These are phyloP conservation scores for Paramormyrops hopkinsi DNA, from an alignment of 2,797 vertebrate species.

Conservation along the genomic window DNA sequence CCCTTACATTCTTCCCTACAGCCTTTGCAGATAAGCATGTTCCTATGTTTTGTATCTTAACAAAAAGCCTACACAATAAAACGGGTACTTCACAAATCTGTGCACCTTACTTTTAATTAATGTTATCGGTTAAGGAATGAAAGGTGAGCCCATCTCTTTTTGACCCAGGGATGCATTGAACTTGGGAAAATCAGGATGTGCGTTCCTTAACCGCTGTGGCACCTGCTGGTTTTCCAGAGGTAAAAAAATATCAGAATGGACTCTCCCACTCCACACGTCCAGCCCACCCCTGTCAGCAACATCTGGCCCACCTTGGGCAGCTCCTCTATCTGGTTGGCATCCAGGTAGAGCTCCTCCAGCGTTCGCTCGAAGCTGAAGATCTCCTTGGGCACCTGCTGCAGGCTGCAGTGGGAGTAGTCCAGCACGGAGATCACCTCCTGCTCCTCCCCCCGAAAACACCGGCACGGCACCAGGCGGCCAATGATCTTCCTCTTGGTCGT, in stretches of 20 bases:
- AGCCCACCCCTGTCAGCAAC: not conserved
- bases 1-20: not conserved
- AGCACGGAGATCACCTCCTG: constrained; percentile 67
- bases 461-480: constrained; percentile 73
- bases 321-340: constrained; percentile 77
- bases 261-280: not conserved
- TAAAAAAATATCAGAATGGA: not conserved
- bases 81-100: not conserved
- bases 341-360: constrained; percentile 72
- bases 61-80: not conserved
- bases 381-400: constrained; percentile 78
- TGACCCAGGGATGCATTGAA: not conserved
- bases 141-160: not conserved
- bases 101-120: not conserved
- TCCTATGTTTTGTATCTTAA: not conserved
- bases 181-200: not conserved
- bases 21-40: not conserved
- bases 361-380: constrained; percentile 73
- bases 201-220: not conserved
- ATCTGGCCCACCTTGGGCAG: constrained; percentile 67
- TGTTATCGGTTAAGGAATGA: not conserved
- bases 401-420: constrained; percentile 74
- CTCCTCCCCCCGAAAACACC: constrained; percentile 73
- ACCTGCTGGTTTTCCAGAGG: not conserved
- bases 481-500: constrained; percentile 72